Conservation (phyloP, 2,797 vertebrate species). For the Caiman crocodilus region DNA sequence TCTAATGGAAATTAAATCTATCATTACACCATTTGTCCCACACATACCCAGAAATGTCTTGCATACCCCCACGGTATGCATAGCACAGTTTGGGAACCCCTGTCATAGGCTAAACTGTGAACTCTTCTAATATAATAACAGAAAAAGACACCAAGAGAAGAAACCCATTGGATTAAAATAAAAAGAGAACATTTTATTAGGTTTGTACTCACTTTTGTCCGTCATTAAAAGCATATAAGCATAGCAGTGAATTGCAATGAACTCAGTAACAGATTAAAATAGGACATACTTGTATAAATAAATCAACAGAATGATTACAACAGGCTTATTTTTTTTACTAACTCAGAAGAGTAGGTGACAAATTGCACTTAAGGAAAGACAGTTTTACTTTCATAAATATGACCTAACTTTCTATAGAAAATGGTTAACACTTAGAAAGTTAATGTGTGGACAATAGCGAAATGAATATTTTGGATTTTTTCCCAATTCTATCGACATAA, state of each 20-base stretch:
- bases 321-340: slow-evolving; percentile 16
- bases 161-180: neutral
- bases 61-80: too few relatives aligned
- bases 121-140: neutral
- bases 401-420: slow-evolving; percentile 53
- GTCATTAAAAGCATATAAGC: neutral
- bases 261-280: slow-evolving; percentile 27
- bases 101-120: neutral
- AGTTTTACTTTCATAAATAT: slow-evolving; percentile 59
- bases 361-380: slow-evolving; percentile 61
- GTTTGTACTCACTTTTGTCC: neutral
- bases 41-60: too few relatives aligned
- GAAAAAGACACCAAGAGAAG: neutral
- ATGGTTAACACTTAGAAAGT: slow-evolving; percentile 45
- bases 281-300: slow-evolving; percentile 16
- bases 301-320: slow-evolving; percentile 34
- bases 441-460: slow-evolving; percentile 54
- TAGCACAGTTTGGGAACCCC: too few relatives aligned
- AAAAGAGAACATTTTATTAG: neutral
- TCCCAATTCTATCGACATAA: neutral
- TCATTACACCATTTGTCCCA: too few relatives aligned
- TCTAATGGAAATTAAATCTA: too few relatives aligned
- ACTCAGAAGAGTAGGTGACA: slow-evolving; percentile 31
- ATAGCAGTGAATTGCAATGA: neutral
- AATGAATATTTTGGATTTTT: slow-evolving; percentile 4